Base-by-base conservation (phyloP, 1,140 invertebrate species). In the Aphelenchoides besseyi region DNA sequence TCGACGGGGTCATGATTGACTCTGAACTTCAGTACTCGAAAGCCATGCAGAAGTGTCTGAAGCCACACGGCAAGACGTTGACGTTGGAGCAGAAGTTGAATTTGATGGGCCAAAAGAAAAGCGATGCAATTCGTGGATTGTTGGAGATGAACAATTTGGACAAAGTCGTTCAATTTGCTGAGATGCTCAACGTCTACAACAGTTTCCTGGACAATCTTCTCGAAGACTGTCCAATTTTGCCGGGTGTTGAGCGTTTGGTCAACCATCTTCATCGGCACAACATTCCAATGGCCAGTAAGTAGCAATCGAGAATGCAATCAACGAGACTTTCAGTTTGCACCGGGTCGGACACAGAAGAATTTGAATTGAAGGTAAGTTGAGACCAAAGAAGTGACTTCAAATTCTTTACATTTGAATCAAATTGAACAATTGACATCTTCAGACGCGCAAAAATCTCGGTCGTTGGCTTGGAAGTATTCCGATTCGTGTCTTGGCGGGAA, bases 241-340 rank as follows among this genome's bases (percentile, higher is more conserved):
- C 81, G 92, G 94, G 94, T 75, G 93, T 90, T 29, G 90, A 92
- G 82, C 88, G 88, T 75, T 85, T 97, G 30, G 88, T 97, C 0
- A 86, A 87, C 53, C 93, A 97, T 85, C 86, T 97, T 1, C 87
- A 91, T 72, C 87, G 89, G 69, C 88, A 92, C 32, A 55, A 64
- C 32, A 86, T 95, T 69, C 92, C 92, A 2, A 90, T 94, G 57
- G 91, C 91, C 2, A 86, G n/a, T n/a, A n/a, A n/a, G n/a, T n/a
- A n/a, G n/a, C n/a, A n/a, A n/a, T n/a, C n/a, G n/a, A n/a, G n/a
- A n/a, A n/a, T n/a, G n/a, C n/a, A n/a, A n/a, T n/a, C n/a, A n/a
- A n/a, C n/a, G n/a, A n/a, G n/a, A n/a, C n/a, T n/a, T n/a, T n/a
- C n/a, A n/a, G n/a, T 97, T 59, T 95, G 93, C 0, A 96, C 94